Evolutionary conservation across 92 coral and sea anemone genomes (phyloP).

Genomic region (Isaurus tuberculatus): DNA sequence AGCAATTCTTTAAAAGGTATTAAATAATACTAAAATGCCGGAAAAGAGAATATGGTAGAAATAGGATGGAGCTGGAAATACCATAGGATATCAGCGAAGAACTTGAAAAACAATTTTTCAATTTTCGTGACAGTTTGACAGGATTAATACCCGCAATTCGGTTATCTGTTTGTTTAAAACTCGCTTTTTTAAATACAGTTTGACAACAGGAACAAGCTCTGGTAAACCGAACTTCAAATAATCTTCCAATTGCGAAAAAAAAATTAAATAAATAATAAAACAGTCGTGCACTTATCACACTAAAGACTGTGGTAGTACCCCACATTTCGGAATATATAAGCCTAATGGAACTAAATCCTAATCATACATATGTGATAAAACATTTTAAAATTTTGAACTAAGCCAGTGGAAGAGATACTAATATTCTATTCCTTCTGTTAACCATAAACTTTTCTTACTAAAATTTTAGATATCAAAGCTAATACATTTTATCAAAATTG

Average conservation of each 20-base stretch:
- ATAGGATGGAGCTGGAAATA: not conserved
- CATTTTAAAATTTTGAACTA: too few relatives aligned
- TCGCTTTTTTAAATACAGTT: slow-evolving; percentile 9
- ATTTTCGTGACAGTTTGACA: slow-evolving; percentile 42
- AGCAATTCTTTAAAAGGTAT: slow-evolving; percentile 25
- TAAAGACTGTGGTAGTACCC: too few relatives aligned
- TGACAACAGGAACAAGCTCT: not conserved
- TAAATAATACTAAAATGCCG: not conserved
- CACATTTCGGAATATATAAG: too few relatives aligned
- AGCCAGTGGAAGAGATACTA: too few relatives aligned
- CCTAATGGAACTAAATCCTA: too few relatives aligned
- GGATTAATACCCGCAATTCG: slow-evolving; percentile 45
- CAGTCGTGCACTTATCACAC: too few relatives aligned
- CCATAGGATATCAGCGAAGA: slow-evolving; percentile 6
- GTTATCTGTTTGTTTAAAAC: slow-evolving; percentile 46
- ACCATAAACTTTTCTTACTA: not conserved
- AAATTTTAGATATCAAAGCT: not conserved
- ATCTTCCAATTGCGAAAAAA: slow-evolving; percentile 5
- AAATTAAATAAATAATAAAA: too few relatives aligned
- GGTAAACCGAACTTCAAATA: not conserved
- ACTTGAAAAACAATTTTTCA: slow-evolving; percentile 38
- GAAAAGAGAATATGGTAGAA: not conserved
- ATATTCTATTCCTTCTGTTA: too few relatives aligned
- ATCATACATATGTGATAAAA: too few relatives aligned
- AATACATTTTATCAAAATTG: too few relatives aligned